phyloP scores from a whole-genome alignment of 2,113 vertebrate species.

The Camarhynchus parvulus region DNA sequence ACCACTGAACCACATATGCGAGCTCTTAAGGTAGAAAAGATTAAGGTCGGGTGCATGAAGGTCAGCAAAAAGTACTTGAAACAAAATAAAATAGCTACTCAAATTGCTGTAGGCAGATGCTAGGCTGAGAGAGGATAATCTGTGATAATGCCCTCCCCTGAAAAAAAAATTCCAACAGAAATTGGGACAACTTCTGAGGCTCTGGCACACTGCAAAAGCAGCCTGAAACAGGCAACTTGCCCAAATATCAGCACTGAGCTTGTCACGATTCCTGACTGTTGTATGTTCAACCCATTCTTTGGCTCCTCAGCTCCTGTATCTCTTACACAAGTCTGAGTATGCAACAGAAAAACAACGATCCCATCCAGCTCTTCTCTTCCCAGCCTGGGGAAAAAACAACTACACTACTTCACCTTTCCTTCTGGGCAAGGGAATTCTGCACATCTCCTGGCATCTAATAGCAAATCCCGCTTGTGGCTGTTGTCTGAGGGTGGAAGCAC shows the following conservation, averaged over 20 bases:
- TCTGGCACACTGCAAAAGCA: not conserved
- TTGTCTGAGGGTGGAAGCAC: not conserved
- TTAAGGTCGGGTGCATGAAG: not conserved
- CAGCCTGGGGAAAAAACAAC: not conserved
- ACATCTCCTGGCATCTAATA: not conserved
- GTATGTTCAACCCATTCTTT: not conserved
- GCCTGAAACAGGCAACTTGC: not conserved
- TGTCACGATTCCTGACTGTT: not conserved
- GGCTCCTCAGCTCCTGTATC: not conserved
- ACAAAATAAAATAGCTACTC: not conserved
- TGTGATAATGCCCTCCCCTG: not conserved
- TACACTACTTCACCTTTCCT: not conserved
- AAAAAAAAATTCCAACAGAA: not conserved
- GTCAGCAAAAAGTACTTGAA: not conserved
- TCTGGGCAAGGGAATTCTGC: not conserved
- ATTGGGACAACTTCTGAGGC: not conserved
- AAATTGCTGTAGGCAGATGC: not conserved
- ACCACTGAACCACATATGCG: accelerated
- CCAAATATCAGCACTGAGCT: not conserved
- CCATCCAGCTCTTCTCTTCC: not conserved
- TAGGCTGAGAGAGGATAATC: not conserved
- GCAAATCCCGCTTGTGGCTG: not conserved
- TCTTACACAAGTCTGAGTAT: not conserved
- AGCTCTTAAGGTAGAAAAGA: not conserved
- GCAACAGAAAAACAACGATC: not conserved